Percentiles rank a stretch among this genome's conserved stretches.
Evolutionary conservation across 2,113 vertebrate species (phyloP).

Genomic region (Scomber japonicus): DNA sequence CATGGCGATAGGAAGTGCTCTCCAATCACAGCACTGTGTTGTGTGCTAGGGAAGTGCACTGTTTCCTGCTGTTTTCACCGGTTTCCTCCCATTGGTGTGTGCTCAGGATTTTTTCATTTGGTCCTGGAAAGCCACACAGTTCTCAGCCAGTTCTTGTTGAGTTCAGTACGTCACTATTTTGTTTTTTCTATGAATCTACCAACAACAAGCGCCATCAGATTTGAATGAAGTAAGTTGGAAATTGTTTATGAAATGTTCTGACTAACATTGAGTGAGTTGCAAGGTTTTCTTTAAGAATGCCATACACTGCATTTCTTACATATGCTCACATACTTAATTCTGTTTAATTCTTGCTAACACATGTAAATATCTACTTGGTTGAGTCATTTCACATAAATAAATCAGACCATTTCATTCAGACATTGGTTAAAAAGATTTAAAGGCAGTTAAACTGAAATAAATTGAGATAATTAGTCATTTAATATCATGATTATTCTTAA

Average conservation of each 20-base stretch:
- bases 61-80: conserved; percentile 80
- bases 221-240: conserved; percentile 59
- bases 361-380: neutral
- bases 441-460: neutral
- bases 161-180: neutral
- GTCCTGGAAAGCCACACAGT: conserved; percentile 50
- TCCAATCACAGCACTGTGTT: conserved; percentile 68
- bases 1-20: conserved; percentile 74
- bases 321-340: neutral
- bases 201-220: neutral
- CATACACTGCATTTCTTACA: neutral
- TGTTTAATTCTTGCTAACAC: neutral
- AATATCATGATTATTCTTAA: neutral
- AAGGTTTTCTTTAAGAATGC: neutral
- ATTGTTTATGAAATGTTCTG: neutral
- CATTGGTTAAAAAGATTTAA: neutral
- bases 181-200: neutral
- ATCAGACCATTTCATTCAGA: neutral
- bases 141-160: neutral
- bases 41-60: conserved; percentile 70
- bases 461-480: neutral
- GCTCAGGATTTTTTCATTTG: conserved; percentile 32
- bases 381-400: neutral
- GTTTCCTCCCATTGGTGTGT: conserved; percentile 68
- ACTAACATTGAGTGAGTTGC: neutral